A percentile compares a stretch with the other conserved stretches of the same genome.
Conservation (phyloP, 2,797 vertebrate genomes). For the Gorsachius magnificus region DNA sequence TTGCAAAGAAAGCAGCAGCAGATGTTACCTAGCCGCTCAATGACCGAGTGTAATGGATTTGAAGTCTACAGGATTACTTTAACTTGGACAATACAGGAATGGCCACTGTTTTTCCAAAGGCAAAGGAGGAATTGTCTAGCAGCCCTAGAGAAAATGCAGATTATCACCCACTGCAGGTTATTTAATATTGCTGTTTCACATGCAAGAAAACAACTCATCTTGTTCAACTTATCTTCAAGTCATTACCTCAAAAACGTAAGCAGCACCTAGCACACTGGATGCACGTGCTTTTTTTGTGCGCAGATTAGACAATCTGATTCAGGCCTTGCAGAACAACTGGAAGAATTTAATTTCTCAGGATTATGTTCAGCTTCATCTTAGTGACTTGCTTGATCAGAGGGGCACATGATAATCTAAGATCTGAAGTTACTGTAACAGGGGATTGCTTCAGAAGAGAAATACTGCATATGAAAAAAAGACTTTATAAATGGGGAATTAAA, state of each 20-base stretch:
- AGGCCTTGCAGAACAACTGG: background rate
- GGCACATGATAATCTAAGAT: background rate
- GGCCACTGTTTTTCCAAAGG: background rate
- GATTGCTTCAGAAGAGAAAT: background rate
- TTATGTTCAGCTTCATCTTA: background rate
- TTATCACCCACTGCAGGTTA: background rate
- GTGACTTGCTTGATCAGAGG: background rate
- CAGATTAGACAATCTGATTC: background rate
- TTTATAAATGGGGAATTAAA: background rate
- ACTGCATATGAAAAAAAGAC: background rate
- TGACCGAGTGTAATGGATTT: background rate
- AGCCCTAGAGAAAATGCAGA: background rate
- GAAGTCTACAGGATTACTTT: background rate
- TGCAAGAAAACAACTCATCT: background rate
- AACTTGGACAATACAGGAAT: background rate
- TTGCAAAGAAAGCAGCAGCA: background rate
- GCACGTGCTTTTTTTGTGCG: accelerated
- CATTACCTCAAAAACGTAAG: background rate
- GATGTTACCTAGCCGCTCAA: background rate
- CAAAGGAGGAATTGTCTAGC: background rate
- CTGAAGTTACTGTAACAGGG: background rate
- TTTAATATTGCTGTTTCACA: background rate
- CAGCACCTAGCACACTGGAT: background rate
- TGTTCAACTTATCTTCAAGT: background rate
- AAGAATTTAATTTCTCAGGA: background rate